Conservation (phyloP, 1,140 invertebrate genomes). For the Zaprionus camerounensis region DNA sequence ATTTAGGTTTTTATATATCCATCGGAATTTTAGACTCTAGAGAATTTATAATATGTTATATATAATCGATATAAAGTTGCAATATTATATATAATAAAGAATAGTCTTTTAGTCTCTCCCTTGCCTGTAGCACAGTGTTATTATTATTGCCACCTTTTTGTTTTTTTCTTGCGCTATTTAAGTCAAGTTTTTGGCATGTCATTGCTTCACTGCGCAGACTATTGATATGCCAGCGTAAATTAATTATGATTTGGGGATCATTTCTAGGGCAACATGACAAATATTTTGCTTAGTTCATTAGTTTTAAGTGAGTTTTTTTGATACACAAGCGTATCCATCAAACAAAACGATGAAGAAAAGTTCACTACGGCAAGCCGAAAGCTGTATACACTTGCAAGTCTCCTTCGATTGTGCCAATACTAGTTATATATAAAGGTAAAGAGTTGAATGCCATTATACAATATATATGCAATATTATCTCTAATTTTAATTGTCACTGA, state of each 20-base stretch:
- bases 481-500: too few species aligned
- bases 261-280: constrained; percentile 20
- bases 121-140: constrained; percentile 36
- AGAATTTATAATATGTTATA: too few species aligned
- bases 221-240: constrained; percentile 51
- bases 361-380: too few species aligned
- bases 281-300: constrained; percentile 30
- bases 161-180: constrained; percentile 48
- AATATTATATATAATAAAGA: too few species aligned
- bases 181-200: constrained; percentile 48
- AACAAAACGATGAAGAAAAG: not conserved
- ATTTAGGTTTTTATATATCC: not conserved
- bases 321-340: constrained; percentile 32
- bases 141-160: constrained; percentile 11
- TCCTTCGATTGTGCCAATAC: too few species aligned
- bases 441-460: too few species aligned
- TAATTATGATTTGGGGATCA: constrained; percentile 47
- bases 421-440: too few species aligned
- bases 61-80: too few species aligned
- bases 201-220: constrained; percentile 2
- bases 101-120: too few species aligned
- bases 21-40: too few species aligned
- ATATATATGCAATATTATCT: too few species aligned
- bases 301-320: constrained; percentile 37
- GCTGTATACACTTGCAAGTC: too few species aligned